phyloP scores from a whole-genome alignment of 1,140 invertebrate genomes.

The Semibalanus balanoides region DNA sequence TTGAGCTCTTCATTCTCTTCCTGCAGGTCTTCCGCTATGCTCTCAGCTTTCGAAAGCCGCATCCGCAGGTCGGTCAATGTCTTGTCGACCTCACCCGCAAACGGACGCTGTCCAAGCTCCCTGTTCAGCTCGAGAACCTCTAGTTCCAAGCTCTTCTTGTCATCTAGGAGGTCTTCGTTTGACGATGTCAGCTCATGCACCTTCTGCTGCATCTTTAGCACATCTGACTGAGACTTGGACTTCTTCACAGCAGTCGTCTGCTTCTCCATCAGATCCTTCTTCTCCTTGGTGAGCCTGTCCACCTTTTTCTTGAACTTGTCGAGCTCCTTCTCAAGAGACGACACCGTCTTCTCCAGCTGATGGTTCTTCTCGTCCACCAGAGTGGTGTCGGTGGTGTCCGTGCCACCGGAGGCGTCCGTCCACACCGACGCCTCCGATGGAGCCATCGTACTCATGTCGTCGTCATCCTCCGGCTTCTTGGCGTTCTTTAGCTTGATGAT shows the following conservation, averaged over 20 bases:
- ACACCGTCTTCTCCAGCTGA: slow-evolving; percentile 29
- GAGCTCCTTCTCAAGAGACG: slow-evolving; percentile 33
- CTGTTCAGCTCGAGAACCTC: slow-evolving; percentile 54
- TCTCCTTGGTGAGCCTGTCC: slow-evolving; percentile 58
- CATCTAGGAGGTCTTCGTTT: slow-evolving; percentile 61
- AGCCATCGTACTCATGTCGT: slow-evolving; percentile 35
- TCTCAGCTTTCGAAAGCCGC: slow-evolving; percentile 70
- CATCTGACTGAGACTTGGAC: slow-evolving; percentile 23
- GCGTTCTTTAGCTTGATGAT: slow-evolving; percentile 23
- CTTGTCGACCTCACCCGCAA: slow-evolving; percentile 40
- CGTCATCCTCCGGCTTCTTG: slow-evolving; percentile 23
- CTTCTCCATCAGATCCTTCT: slow-evolving; percentile 55
- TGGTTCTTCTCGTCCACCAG: slow-evolving; percentile 32
- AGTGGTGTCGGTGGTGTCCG: slow-evolving; percentile 34
- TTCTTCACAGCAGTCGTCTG: slow-evolving; percentile 33
- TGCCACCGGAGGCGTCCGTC: slow-evolving; percentile 33
- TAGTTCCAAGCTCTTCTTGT: slow-evolving; percentile 57
- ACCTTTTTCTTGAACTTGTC: slow-evolving; percentile 45
- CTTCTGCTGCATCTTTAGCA: slow-evolving; percentile 59
- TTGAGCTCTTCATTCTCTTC: slow-evolving; percentile 94
- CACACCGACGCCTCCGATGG: neutral
- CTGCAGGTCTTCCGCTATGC: slow-evolving; percentile 78
- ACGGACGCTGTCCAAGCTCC: slow-evolving; percentile 38
- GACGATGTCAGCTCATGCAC: slow-evolving; percentile 61
- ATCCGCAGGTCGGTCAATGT: slow-evolving; percentile 40